Conservation (phyloP, 53 echinoderm and acorn worm genomes). For the Actinopyga echinites region DNA sequence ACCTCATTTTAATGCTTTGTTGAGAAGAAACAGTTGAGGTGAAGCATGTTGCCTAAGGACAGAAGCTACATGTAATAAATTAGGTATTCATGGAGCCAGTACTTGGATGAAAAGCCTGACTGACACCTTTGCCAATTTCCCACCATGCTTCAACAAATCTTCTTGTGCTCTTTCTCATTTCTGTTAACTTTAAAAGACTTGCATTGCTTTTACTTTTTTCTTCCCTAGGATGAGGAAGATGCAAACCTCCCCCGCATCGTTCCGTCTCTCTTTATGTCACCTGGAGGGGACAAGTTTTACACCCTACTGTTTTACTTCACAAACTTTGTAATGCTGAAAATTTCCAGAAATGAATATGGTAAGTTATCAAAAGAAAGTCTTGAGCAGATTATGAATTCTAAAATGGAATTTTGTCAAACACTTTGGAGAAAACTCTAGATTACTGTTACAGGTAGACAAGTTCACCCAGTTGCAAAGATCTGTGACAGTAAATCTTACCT, state of each 20-base stretch:
- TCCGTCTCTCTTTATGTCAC: constrained; percentile 94
- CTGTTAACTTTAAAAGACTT: too few relatives aligned
- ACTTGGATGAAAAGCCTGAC: too few relatives aligned
- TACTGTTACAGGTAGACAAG: neutral
- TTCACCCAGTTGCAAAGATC: too few relatives aligned
- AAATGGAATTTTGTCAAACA: neutral
- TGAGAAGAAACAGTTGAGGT: too few relatives aligned
- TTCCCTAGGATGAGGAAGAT: constrained; percentile 73
- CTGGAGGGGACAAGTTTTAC: constrained; percentile 93
- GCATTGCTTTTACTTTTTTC: neutral
- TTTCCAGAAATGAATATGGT: constrained; percentile 74
- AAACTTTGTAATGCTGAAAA: constrained; percentile 70
- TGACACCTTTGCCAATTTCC: too few relatives aligned
- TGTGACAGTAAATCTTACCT: too few relatives aligned
- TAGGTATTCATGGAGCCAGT: too few relatives aligned
- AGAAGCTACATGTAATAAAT: too few relatives aligned
- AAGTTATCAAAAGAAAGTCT: neutral
- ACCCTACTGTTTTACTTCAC: constrained; percentile 80
- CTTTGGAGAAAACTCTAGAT: neutral
- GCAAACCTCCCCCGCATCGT: constrained; percentile 89
- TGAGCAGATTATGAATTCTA: neutral
- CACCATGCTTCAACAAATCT: too few relatives aligned
- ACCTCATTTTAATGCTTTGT: too few relatives aligned
- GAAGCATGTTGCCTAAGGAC: too few relatives aligned
- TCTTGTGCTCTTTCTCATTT: too few relatives aligned